A percentile compares a stretch with the other conserved stretches of the same genome.
Evolutionary conservation across 2,113 vertebrate species (phyloP).

Genomic region (Calidris pygmaea): DNA sequence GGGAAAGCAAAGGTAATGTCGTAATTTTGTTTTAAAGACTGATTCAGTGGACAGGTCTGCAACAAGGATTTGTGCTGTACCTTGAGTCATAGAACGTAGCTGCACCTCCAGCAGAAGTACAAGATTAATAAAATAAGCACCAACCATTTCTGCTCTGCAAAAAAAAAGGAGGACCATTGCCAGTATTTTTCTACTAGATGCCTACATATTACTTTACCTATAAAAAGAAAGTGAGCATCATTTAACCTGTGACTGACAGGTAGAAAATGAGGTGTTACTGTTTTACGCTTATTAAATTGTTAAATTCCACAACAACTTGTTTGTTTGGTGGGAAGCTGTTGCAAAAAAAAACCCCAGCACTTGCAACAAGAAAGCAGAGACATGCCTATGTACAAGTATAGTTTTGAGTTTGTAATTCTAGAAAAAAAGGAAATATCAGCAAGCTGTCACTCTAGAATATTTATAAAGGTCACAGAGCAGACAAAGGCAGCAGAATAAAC

Average conservation of each 20-base stretch:
- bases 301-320: background rate
- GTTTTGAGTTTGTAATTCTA: background rate
- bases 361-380: background rate
- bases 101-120: background rate
- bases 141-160: background rate
- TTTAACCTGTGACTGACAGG: background rate
- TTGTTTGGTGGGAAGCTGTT: background rate
- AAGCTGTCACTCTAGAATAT: background rate
- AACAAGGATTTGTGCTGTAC: background rate
- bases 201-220: background rate
- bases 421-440: background rate
- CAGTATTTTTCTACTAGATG: background rate
- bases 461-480: background rate
- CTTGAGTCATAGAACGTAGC: background rate
- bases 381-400: background rate
- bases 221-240: background rate
- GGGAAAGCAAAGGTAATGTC: background rate
- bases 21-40: background rate
- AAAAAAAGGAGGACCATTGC: background rate
- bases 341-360: background rate
- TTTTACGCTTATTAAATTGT: background rate
- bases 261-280: background rate
- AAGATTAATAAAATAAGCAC: background rate
- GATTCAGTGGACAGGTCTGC: background rate
- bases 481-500: background rate